Conservation (phyloP, 2,797 vertebrate species). For the Ctenopoma multispine region DNA sequence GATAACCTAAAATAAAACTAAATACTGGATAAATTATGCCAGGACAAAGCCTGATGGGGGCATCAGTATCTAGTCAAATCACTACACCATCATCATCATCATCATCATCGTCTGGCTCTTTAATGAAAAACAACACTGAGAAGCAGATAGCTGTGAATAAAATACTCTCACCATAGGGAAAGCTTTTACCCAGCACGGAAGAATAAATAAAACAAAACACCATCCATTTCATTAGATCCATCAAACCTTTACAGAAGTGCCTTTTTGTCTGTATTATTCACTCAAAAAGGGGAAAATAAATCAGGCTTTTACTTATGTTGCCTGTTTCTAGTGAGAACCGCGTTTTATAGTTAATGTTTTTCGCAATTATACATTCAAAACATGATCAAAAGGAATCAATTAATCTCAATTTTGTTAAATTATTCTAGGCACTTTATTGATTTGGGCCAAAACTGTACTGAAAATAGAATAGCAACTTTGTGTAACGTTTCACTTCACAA, state of each 20-base stretch:
- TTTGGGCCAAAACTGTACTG: constrained; percentile 54
- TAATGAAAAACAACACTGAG: constrained; percentile 71
- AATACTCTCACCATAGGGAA: constrained; percentile 83
- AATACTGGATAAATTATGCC: constrained; percentile 39
- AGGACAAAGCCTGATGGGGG: constrained; percentile 41
- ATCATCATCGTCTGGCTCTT: constrained; percentile 68
- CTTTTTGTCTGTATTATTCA: constrained; percentile 57
- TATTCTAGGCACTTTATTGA: constrained; percentile 74
- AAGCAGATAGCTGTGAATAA: constrained; percentile 72
- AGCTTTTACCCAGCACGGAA: constrained; percentile 80
- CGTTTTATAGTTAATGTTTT: constrained; percentile 11
- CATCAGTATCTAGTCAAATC: constrained; percentile 29
- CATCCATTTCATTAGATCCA: constrained; percentile 67
- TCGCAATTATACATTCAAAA: constrained; percentile 78
- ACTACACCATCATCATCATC: too few species aligned
- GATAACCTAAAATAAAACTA: constrained; percentile 28
- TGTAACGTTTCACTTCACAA: constrained; percentile 39
- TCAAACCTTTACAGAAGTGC: constrained; percentile 78
- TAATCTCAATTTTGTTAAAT: constrained; percentile 45
- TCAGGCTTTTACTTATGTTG: constrained; percentile 24
- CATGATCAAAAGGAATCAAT: constrained; percentile 55
- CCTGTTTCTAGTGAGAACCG: constrained; percentile 35
- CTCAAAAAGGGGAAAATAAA: constrained; percentile 19
- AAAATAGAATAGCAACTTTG: constrained; percentile 23
- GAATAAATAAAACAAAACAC: constrained; percentile 79